phyloP scores from a whole-genome alignment of 2,888 invertebrate species.

The Apodemia duryi region DNA sequence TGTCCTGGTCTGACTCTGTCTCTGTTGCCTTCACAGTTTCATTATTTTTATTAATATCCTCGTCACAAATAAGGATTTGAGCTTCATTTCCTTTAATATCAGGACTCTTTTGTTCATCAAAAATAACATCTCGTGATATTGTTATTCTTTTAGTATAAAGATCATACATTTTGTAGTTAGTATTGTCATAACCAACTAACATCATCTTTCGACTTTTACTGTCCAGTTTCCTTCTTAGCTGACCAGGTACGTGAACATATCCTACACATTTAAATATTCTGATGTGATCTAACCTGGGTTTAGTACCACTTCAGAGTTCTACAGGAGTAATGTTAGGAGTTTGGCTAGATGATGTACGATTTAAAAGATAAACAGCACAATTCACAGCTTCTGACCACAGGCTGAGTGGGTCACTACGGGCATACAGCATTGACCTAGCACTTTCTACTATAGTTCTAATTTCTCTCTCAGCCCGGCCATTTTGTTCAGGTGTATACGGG shows the following conservation, averaged over 20 bases:
- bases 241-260: slow-evolving; percentile 29
- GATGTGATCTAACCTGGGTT: slow-evolving; percentile 27
- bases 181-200: slow-evolving; percentile 1
- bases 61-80: not conserved
- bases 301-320: slow-evolving; percentile 34
- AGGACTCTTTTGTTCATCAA: not conserved
- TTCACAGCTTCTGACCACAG: slow-evolving; percentile 33
- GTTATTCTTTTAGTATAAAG: not conserved
- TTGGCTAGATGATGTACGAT: slow-evolving; percentile 29
- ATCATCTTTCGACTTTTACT: slow-evolving; percentile 7
- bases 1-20: not conserved
- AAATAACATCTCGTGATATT: slow-evolving; percentile 2
- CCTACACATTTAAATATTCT: slow-evolving; percentile 31
- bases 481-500: slow-evolving; percentile 33
- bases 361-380: slow-evolving; percentile 31
- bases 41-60: not conserved
- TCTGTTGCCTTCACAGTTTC: not conserved
- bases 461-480: slow-evolving; percentile 29
- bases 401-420: slow-evolving; percentile 22
- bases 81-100: not conserved
- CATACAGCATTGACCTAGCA: slow-evolving; percentile 26
- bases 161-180: not conserved
- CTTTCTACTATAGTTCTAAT: slow-evolving; percentile 29
- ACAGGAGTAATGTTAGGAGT: slow-evolving; percentile 31
- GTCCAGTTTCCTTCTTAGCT: slow-evolving; percentile 27